A percentile compares a stretch with the other conserved stretches of the same genome.
Conservation (phyloP, 1,140 invertebrate species). For the Drosophila rhopaloa region DNA sequence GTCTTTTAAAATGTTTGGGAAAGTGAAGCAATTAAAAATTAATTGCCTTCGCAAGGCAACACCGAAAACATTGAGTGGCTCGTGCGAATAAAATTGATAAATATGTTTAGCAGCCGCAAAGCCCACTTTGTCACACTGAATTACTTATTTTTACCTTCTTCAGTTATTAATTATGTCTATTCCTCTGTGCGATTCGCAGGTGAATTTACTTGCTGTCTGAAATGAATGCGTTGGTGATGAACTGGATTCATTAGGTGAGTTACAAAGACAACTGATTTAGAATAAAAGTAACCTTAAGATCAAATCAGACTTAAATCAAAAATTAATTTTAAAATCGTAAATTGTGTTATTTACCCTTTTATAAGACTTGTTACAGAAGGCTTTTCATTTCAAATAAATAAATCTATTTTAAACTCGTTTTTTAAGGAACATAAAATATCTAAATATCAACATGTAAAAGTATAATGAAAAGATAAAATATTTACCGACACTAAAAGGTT, state of each 20-base stretch:
- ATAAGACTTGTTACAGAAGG: not conserved
- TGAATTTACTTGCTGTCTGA: constrained; percentile 1
- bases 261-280: too few species aligned
- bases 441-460: too few species aligned
- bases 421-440: too few species aligned
- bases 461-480: too few species aligned
- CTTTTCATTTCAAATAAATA: too few species aligned
- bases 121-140: not conserved
- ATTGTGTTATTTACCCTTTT: not conserved
- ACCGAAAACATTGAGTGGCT: constrained; percentile 17
- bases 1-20: constrained; percentile 30
- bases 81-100: constrained; percentile 35
- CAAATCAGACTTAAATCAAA: too few species aligned
- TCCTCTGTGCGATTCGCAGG: constrained; percentile 8
- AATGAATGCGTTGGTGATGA: not conserved
- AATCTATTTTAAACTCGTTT: too few species aligned
- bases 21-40: constrained; percentile 75
- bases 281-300: too few species aligned
- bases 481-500: too few species aligned
- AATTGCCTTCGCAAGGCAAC: constrained; percentile 50
- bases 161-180: constrained; percentile 17
- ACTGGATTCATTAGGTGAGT: not conserved
- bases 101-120: constrained; percentile 23
- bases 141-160: constrained; percentile 4
- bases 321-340: too few species aligned